phyloP scores from a whole-genome alignment of 64 coral and sea anemone species.

The Platygyra sinensis region DNA sequence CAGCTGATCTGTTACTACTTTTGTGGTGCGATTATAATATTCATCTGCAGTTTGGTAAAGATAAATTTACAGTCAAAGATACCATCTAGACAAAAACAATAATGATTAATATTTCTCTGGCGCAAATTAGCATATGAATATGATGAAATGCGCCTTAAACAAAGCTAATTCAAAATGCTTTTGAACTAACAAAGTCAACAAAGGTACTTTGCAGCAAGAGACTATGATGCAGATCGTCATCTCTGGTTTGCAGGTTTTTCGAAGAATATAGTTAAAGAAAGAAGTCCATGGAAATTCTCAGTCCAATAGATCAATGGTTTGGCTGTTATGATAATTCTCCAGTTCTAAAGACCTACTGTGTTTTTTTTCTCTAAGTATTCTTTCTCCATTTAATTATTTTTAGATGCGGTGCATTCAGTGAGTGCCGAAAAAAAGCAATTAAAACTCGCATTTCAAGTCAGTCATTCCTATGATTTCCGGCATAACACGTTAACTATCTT shows the following conservation, averaged over 20 bases:
- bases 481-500: too few relatives aligned
- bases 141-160: too few relatives aligned
- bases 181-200: constrained; percentile 15
- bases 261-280: neutral
- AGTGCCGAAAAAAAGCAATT: constrained; percentile 5
- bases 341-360: neutral
- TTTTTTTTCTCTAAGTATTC: neutral
- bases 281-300: neutral
- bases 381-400: neutral
- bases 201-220: neutral
- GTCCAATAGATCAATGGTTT: too few relatives aligned
- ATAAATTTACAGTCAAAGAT: too few relatives aligned
- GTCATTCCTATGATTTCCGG: neutral
- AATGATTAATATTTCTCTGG: too few relatives aligned
- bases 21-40: constrained; percentile 24
- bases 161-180: constrained; percentile 7
- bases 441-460: neutral
- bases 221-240: too few relatives aligned
- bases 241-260: too few relatives aligned
- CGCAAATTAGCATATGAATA: too few relatives aligned
- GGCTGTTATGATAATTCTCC: neutral
- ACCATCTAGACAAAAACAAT: too few relatives aligned
- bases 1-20: constrained; percentile 41
- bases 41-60: constrained; percentile 36
- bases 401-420: neutral